Evolutionary conservation across 2,888 invertebrate species (phyloP).

Genomic region (Harpalus rufipes): DNA sequence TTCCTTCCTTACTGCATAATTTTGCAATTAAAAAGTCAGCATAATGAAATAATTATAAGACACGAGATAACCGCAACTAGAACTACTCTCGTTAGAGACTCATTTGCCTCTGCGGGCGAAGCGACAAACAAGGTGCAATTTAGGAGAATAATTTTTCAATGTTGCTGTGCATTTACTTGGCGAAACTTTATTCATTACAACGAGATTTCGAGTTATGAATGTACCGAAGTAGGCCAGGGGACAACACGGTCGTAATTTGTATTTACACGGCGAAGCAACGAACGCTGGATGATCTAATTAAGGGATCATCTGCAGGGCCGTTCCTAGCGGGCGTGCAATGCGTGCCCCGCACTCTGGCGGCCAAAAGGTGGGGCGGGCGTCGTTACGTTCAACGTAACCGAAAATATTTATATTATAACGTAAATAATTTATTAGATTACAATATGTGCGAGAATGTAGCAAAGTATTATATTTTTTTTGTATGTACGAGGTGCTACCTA

Average conservation of each 20-base stretch:
- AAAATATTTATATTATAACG: too few relatives aligned
- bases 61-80: conserved; percentile 25
- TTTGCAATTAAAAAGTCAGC: conserved; percentile 39
- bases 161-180: conserved; percentile 40
- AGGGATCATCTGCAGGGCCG: too few relatives aligned
- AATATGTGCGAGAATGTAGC: too few relatives aligned
- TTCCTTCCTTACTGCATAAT: conserved; percentile 43
- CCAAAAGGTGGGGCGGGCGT: too few relatives aligned
- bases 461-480: too few relatives aligned
- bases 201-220: conserved; percentile 60
- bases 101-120: conserved; percentile 24
- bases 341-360: too few relatives aligned
- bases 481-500: too few relatives aligned
- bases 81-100: conserved; percentile 61
- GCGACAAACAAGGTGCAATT: conserved; percentile 52
- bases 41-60: conserved; percentile 58
- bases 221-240: conserved; percentile 23
- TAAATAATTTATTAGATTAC: too few relatives aligned
- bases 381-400: too few relatives aligned
- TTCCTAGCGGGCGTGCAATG: too few relatives aligned
- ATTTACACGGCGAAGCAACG: conserved; percentile 52
- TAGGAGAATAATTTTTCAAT: conserved; percentile 57
- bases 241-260: conserved; percentile 53
- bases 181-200: conserved; percentile 64
- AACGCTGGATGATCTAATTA: conserved; percentile 54